phyloP scores from a whole-genome alignment of 2,113 vertebrate genomes.

The Lanius collurio region DNA sequence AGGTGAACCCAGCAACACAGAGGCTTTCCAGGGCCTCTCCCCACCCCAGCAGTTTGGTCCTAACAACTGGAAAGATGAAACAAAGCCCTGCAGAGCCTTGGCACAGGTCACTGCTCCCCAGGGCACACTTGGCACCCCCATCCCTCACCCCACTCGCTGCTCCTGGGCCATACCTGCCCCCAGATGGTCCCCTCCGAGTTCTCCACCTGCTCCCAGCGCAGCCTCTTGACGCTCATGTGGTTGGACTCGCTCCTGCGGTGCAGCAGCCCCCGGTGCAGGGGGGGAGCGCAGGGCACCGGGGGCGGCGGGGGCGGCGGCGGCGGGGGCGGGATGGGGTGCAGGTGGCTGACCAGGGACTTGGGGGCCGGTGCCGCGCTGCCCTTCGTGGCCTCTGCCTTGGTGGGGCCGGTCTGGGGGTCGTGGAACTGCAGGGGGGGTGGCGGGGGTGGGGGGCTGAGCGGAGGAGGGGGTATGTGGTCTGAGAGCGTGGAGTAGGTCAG shows the following conservation, averaged over 20 bases:
- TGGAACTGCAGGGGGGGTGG: conserved; percentile 84
- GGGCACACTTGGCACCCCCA: accelerated
- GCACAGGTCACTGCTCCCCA: accelerated
- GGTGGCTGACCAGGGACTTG: conserved; percentile 64
- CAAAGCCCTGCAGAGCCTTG: neutral
- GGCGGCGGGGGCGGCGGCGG: conserved; percentile 70
- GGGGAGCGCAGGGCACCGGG: conserved; percentile 58
- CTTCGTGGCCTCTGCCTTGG: conserved; percentile 70
- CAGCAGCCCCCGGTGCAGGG: conserved; percentile 74
- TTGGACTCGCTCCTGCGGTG: conserved; percentile 87
- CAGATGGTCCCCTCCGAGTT: conserved; percentile 98
- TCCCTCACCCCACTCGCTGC: accelerated
- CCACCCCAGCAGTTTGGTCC: neutral
- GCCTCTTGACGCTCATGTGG: conserved; percentile 95
- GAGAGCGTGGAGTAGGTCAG: conserved; percentile 90
- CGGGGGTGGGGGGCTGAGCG: conserved; percentile 82
- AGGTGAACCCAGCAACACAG: neutral
- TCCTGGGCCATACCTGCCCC: conserved; percentile 84
- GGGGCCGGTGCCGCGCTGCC: neutral
- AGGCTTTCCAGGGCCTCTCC: neutral
- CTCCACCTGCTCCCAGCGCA: conserved; percentile 98
- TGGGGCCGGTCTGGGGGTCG: conserved; percentile 73
- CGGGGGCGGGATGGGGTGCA: conserved; percentile 76
- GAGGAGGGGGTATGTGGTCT: conserved; percentile 87
- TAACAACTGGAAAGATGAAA: neutral